These are phyloP conservation scores for Gnathonemus longibarbis DNA, from an alignment of 2,113 vertebrate species.

Conservation along the genomic window DNA sequence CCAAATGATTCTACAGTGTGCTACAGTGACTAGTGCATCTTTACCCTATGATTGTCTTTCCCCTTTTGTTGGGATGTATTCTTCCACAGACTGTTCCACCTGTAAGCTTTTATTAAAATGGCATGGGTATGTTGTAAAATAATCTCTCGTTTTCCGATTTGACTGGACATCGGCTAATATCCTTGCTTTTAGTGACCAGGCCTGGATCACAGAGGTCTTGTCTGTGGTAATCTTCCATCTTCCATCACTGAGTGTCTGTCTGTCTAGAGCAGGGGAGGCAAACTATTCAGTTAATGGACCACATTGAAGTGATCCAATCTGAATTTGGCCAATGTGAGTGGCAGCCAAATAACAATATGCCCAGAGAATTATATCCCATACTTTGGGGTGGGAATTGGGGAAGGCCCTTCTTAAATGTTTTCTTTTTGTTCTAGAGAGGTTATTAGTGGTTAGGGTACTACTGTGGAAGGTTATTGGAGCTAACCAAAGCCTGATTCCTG, in stretches of 20 bases:
- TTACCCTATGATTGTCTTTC: background rate
- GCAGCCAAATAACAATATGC: background rate
- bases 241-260: background rate
- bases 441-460: background rate
- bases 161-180: background rate
- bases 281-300: background rate
- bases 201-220: background rate
- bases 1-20: background rate
- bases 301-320: background rate
- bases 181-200: background rate
- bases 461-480: background rate
- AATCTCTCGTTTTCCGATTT: background rate
- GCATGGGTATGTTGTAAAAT: conserved; percentile 4
- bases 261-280: background rate
- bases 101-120: background rate
- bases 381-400: background rate
- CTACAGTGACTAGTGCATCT: background rate
- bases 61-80: background rate
- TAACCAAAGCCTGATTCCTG: background rate
- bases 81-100: background rate
- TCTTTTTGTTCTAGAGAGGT: background rate
- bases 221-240: background rate
- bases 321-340: background rate
- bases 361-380: background rate
- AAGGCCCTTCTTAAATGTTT: background rate